Percentiles rank a stretch among this genome's conserved stretches.
phyloP scores from a whole-genome alignment of 2,113 vertebrate species.

The Gavialis gangeticus region DNA sequence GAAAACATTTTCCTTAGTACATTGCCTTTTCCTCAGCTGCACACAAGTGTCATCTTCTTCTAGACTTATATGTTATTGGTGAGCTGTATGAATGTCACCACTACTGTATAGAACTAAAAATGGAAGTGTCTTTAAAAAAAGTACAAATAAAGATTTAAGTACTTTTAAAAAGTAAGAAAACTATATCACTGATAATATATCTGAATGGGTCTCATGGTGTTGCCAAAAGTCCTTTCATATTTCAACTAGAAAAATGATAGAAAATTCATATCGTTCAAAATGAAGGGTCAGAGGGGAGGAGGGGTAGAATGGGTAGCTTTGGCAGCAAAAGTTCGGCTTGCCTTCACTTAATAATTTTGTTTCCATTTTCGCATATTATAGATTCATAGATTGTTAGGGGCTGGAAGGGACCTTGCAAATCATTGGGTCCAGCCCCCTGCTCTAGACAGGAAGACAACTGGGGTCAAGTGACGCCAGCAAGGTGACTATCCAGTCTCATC shows the following conservation, averaged over 20 bases:
- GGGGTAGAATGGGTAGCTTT: neutral
- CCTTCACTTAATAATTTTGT: no score
- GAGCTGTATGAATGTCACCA: neutral
- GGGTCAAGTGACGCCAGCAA: no score
- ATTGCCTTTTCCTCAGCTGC: rapidly evolving
- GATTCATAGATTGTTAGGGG: no score
- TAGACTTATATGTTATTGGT: neutral
- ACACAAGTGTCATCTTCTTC: neutral
- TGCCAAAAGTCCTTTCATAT: neutral
- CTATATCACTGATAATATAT: rapidly evolving
- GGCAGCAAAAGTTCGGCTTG: no score
- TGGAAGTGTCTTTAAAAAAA: neutral
- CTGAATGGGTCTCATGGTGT: neutral
- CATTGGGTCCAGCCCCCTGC: no score
- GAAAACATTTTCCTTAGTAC: neutral
- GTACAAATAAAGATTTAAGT: rapidly evolving
- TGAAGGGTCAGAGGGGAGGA: neutral
- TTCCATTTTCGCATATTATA: no score
- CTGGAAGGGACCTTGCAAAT: no score
- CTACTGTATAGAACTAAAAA: neutral
- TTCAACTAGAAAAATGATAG: neutral
- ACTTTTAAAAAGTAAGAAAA: neutral
- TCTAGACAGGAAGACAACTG: no score
- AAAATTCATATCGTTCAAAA: neutral
- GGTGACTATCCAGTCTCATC: no score